phyloP scores from a whole-genome alignment of 2,888 invertebrate genomes.

The Idaea biselata region DNA sequence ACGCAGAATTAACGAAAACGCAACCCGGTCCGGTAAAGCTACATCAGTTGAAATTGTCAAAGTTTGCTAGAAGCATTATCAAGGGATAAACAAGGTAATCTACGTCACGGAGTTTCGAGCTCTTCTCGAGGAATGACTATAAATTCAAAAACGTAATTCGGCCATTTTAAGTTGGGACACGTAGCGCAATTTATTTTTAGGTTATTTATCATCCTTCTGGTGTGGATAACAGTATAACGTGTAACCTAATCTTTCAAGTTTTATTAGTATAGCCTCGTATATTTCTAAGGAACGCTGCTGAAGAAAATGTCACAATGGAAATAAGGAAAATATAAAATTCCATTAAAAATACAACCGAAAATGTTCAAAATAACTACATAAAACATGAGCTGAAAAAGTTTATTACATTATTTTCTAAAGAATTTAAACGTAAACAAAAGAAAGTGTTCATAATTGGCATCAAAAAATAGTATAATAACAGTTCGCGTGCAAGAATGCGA shows the following conservation, averaged over 20 bases:
- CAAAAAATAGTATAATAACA: background rate
- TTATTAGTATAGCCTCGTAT: background rate
- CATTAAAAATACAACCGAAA: background rate
- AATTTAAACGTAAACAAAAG: background rate
- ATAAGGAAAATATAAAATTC: background rate
- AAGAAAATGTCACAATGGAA: background rate
- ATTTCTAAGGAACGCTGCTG: background rate
- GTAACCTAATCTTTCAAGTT: conserved; percentile 1
- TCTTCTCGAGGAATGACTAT: conserved; percentile 30
- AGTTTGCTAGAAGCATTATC: conserved; percentile 64
- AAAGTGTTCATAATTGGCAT: background rate
- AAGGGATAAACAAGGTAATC: conserved; percentile 62
- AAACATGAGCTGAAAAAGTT: background rate
- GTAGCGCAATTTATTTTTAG: conserved; percentile 32
- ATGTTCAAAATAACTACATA: background rate
- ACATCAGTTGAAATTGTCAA: conserved; percentile 74
- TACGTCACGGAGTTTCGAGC: conserved; percentile 35
- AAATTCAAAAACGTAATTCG: conserved; percentile 32
- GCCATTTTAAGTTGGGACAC: conserved; percentile 32
- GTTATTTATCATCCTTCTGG: conserved; percentile 26
- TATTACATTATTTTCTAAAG: background rate
- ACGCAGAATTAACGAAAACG: conserved; percentile 74
- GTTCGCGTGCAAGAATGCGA: background rate
- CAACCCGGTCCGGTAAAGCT: conserved; percentile 45
- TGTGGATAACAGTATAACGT: conserved; percentile 1